Conservation (phyloP, 1,140 invertebrate species). For the Plectrocnemia conspersa region DNA sequence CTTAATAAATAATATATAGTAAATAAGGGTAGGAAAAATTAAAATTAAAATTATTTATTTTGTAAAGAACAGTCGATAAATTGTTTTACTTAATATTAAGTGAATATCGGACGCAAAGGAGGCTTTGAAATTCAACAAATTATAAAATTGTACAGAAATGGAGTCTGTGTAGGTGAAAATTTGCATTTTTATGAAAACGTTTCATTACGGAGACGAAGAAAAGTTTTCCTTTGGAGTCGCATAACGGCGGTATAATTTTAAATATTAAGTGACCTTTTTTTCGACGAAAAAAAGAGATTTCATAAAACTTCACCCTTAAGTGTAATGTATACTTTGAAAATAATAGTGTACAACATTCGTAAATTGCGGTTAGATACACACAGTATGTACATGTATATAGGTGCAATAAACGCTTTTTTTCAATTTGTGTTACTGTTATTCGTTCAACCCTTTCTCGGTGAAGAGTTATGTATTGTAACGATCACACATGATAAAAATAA, state of each 20-base stretch:
- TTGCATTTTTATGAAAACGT: conserved; percentile 36
- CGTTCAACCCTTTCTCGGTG: no score
- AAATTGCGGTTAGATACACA: no score
- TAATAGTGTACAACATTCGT: no score
- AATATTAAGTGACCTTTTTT: conserved; percentile 25
- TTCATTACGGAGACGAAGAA: conserved; percentile 23
- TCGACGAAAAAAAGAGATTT: no score
- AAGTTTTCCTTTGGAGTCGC: conserved; percentile 21
- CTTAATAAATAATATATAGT: not conserved
- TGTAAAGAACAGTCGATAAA: not conserved
- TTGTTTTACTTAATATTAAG: conserved; percentile 6
- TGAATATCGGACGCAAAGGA: conserved; percentile 2
- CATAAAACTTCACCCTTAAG: no score
- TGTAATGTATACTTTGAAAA: no score
- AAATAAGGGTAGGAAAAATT: not conserved
- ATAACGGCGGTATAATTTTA: conserved; percentile 22
- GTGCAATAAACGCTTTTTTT: no score
- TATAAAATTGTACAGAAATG: conserved; percentile 8
- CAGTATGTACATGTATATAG: no score
- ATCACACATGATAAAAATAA: no score
- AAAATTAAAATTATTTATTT: not conserved
- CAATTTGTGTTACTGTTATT: no score
- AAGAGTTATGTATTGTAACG: no score
- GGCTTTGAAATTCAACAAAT: conserved; percentile 17
- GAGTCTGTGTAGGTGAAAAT: conserved; percentile 16